phyloP scores from a whole-genome alignment of 2,113 vertebrate genomes.

The Edolisoma coerulescens region DNA sequence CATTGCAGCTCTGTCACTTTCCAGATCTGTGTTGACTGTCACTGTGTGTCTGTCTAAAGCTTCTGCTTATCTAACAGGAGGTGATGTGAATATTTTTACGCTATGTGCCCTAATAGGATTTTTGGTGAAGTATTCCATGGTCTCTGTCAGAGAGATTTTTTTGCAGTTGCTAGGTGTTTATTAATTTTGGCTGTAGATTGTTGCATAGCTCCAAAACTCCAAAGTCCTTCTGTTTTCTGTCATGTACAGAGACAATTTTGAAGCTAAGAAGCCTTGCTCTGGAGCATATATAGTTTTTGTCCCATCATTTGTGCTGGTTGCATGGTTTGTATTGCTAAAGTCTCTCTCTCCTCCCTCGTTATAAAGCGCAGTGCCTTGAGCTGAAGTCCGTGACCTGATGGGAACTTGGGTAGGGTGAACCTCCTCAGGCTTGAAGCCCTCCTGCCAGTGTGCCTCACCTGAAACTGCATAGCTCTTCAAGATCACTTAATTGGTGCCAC shows the following conservation, averaged over 20 bases:
- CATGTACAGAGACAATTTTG: not conserved
- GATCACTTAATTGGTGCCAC: not conserved
- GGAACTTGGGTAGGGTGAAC: not conserved
- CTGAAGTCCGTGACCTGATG: not conserved
- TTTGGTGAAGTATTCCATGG: not conserved
- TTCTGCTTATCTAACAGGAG: conserved; percentile 13
- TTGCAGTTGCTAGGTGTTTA: not conserved
- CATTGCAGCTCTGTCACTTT: not conserved
- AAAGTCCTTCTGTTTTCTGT: not conserved
- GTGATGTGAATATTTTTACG: not conserved
- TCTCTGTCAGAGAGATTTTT: not conserved
- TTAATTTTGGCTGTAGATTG: not conserved
- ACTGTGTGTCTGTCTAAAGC: conserved; percentile 2
- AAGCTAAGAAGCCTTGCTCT: not conserved
- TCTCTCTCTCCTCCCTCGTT: not conserved
- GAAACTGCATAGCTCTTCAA: not conserved
- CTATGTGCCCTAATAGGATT: conserved; percentile 4
- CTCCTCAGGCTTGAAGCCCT: not conserved
- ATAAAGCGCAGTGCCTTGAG: not conserved
- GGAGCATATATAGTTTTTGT: not conserved
- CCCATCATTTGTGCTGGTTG: not conserved
- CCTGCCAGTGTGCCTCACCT: not conserved
- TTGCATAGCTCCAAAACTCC: not conserved
- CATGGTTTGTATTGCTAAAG: not conserved
- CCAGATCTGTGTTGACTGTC: not conserved